Conservation (phyloP, 2,888 invertebrate species). For the Hylaea fasciaria region DNA sequence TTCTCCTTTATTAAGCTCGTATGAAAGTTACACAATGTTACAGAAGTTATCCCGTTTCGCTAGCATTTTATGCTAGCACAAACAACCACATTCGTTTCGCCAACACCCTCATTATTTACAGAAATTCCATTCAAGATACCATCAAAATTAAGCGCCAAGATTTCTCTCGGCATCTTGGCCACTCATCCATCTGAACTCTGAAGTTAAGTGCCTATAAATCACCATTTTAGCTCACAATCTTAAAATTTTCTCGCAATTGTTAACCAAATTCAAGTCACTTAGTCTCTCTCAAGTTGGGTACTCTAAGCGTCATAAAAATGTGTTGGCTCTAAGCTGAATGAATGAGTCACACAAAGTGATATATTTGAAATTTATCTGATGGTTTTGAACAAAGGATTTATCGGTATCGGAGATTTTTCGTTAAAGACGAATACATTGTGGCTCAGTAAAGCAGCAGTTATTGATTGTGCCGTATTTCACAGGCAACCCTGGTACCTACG, state of each 20-base stretch:
- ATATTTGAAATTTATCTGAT: conserved; percentile 23
- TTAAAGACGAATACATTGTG: conserved; percentile 16
- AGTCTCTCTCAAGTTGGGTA: conserved; percentile 42
- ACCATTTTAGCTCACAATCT: conserved; percentile 38
- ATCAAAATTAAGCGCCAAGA: conserved; percentile 53
- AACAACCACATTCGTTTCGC: conserved; percentile 40
- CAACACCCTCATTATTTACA: conserved; percentile 25
- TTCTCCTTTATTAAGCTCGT: conserved; percentile 4
- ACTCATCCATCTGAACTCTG: conserved; percentile 49
- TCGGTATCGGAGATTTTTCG: conserved; percentile 19
- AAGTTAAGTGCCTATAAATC: conserved; percentile 63
- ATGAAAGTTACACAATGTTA: conserved; percentile 28
- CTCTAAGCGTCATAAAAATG: conserved; percentile 44
- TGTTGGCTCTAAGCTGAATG: conserved; percentile 40
- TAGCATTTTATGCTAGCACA: conserved; percentile 32
- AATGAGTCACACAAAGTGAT: conserved; percentile 35
- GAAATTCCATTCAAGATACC: conserved; percentile 41
- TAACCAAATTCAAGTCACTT: conserved; percentile 42
- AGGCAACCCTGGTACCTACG: background rate
- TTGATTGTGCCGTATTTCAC: conserved; percentile 23
- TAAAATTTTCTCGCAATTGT: conserved; percentile 39
- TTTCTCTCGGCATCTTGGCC: conserved; percentile 47
- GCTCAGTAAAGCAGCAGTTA: conserved; percentile 28
- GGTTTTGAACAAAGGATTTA: conserved; percentile 28
- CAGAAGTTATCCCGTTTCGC: conserved; percentile 21